Evolutionary conservation across 2,797 vertebrate species (phyloP).

Genomic region (Diplodus puntazzo): DNA sequence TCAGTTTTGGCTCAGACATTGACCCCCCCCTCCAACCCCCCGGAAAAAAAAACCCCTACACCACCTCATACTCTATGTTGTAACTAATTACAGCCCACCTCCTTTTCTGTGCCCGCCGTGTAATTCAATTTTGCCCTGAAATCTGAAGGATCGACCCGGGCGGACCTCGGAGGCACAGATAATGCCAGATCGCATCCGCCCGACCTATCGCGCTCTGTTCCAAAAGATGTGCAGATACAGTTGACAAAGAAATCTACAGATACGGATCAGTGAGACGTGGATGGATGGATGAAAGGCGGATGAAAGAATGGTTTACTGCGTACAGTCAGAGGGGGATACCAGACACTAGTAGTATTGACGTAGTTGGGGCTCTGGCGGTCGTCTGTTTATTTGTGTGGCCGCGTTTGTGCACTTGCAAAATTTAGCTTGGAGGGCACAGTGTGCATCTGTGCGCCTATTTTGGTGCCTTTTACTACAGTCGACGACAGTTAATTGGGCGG

Average conservation of each 20-base stretch:
- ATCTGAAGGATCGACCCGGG: constrained; percentile 61
- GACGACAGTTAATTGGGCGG: constrained; percentile 58
- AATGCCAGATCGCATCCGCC: constrained; percentile 31
- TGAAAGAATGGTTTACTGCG: constrained; percentile 19
- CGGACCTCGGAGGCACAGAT: constrained; percentile 55
- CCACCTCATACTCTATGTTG: constrained; percentile 56
- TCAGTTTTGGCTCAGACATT: constrained; percentile 51
- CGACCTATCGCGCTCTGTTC: neutral
- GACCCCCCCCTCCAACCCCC: neutral
- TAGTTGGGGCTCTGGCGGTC: constrained; percentile 8
- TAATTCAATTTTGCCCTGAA: constrained; percentile 78
- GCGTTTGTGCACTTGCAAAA: constrained; percentile 41
- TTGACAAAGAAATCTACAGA: constrained; percentile 23
- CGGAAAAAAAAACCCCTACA: constrained; percentile 8
- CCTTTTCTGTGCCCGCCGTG: constrained; percentile 59
- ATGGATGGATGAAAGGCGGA: constrained; percentile 7
- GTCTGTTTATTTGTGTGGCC: constrained; percentile 54
- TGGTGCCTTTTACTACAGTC: constrained; percentile 36
- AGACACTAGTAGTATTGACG: constrained; percentile 22
- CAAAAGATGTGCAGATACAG: constrained; percentile 27
- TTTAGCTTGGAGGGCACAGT: constrained; percentile 36
- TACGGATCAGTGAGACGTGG: constrained; percentile 18
- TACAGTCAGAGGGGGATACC: neutral
- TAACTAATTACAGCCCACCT: constrained; percentile 74
- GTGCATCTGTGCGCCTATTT: constrained; percentile 28